Evolutionary conservation across 2,888 invertebrate genomes (phyloP), one percentile per base, ranked within the genome.

Genomic region (Halictus ligatus): DNA sequence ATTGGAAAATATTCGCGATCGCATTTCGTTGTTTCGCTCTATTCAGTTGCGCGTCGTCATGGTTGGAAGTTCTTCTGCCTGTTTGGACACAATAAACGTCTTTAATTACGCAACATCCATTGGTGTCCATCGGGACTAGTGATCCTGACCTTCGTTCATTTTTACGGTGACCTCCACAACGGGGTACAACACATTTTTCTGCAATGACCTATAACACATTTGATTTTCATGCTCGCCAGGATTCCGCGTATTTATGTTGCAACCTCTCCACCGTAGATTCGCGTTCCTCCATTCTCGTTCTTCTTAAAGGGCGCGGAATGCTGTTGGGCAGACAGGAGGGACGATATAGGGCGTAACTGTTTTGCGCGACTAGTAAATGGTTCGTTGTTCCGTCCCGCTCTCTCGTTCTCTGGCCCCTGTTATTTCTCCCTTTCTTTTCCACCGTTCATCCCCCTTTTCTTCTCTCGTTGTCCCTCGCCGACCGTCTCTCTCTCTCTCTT

Each of bases 341-440:
- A 60, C 72, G 78, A 73, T 54, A 79, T 25, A 69, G 71, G 73
- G 80, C 60, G 67, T 84, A 88, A 91, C 89, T 88, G 89, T 92
- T 92, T 90, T 81, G 81, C 86, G 83, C 87, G 85, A 83, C 85
- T 80, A 78, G 88, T 78, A 72, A 80, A 85, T 81, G 84, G 80
- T 71, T 50, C 83, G 64, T 82, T 75, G 74, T 83, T n/a, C 40
- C 73, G 35, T 83, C 50, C 73, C 74, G 13, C 73, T 73, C 35
- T 60, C 78, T 78, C 48, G 40, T 40, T 29, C 79, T 67, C 29
- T 25, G 40, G 43, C 29, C 80, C 78, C 79, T 54, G 72, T 79
- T 85, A 75, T 87, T 82, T 79, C 80, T 72, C 86, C 67, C 67
- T 69, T 80, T 86, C 88, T 87, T 87, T 89, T 81, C 87, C 21